Percentiles rank a stretch among this genome's conserved stretches.
These are phyloP conservation scores for Sinocyclocheilus rhinocerous DNA, from an alignment of 2,113 vertebrate genomes.

Conservation along the genomic window DNA sequence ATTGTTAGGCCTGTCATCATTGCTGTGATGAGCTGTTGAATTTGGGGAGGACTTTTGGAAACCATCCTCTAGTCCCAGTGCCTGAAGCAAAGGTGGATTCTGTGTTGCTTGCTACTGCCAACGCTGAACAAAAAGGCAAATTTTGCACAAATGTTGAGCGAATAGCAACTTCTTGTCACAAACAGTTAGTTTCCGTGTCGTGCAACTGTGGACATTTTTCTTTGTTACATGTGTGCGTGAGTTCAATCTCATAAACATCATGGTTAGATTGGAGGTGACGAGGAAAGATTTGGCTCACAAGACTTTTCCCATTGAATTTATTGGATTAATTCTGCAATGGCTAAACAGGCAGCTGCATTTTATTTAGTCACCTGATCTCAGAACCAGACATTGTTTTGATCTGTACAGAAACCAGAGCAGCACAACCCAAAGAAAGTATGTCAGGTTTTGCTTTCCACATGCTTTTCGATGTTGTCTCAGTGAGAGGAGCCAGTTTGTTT, in stretches of 20 bases:
- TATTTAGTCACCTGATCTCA: conserved; percentile 13
- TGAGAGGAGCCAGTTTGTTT: conserved; percentile 8
- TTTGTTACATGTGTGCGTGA: neutral
- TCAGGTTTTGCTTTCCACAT: neutral
- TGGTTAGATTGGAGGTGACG: neutral
- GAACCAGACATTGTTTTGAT: neutral
- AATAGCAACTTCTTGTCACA: conserved; percentile 56
- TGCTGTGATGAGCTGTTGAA: conserved; percentile 59
- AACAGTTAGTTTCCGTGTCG: conserved; percentile 35
- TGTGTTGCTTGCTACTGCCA: neutral
- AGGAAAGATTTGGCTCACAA: neutral
- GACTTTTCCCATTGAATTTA: neutral
- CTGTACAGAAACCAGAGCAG: conserved; percentile 21
- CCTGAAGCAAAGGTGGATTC: conserved; percentile 61
- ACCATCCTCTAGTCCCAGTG: conserved; percentile 58
- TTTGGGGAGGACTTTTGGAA: conserved; percentile 57
- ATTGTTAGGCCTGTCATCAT: conserved; percentile 66
- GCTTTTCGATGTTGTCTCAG: conserved; percentile 4
- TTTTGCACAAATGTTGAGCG: neutral
- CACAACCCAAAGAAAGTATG: conserved; percentile 16
- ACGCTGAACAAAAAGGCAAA: neutral
- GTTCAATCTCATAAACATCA: neutral
- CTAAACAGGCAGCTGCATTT: conserved; percentile 55
- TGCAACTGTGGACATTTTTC: neutral
- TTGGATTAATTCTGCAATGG: conserved; percentile 22